A percentile compares a stretch with the other conserved stretches of the same genome.
Evolutionary conservation across 2,888 invertebrate species (phyloP).

Genomic region (Sarcophaga carnaria): DNA sequence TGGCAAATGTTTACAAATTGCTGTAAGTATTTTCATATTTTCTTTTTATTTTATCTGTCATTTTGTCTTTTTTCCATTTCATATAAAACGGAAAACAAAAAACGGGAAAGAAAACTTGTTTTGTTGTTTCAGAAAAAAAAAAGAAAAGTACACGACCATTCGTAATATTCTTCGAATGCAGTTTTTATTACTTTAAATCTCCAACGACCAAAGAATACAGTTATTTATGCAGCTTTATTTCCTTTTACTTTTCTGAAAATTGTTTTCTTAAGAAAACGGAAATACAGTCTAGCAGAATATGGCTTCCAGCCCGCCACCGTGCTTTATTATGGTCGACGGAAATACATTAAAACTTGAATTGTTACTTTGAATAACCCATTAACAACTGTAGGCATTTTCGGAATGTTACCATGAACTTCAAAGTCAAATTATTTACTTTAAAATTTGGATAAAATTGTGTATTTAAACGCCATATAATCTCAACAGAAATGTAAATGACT

Average conservation of each 20-base stretch:
- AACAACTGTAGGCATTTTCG: too few relatives aligned
- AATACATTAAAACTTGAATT: too few relatives aligned
- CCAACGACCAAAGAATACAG: not conserved
- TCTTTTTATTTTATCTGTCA: not conserved
- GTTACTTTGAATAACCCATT: too few relatives aligned
- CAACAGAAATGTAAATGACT: too few relatives aligned
- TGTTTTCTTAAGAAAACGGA: not conserved
- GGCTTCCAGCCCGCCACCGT: too few relatives aligned
- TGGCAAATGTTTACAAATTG: constrained; percentile 18
- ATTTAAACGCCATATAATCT: too few relatives aligned
- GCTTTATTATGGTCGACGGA: too few relatives aligned
- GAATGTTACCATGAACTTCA: too few relatives aligned
- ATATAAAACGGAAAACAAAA: not conserved
- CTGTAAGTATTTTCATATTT: constrained; percentile 6
- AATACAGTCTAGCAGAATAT: not conserved
- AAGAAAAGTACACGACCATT: not conserved
- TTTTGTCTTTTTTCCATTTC: not conserved
- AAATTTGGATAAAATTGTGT: too few relatives aligned
- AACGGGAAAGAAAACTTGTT: too few relatives aligned
- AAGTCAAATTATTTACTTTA: too few relatives aligned
- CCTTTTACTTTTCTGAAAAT: not conserved
- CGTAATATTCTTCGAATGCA: not conserved
- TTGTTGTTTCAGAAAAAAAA: too few relatives aligned
- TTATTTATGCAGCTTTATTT: not conserved
- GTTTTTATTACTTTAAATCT: not conserved